Conservation (phyloP, 2,888 invertebrate genomes). For the Agriopis leucophaearia region DNA sequence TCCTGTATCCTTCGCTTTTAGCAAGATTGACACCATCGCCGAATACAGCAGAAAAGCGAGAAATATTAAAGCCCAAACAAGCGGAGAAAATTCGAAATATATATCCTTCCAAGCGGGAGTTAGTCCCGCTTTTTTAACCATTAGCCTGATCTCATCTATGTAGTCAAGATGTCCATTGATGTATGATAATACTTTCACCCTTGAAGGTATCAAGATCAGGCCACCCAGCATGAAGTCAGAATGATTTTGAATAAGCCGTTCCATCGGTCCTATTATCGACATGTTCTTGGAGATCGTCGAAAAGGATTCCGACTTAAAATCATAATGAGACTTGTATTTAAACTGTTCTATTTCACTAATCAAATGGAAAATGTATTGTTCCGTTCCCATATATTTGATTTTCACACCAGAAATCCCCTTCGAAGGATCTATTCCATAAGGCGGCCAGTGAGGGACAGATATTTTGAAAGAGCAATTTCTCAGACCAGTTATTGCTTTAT, state of each 20-base stretch:
- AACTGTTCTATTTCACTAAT: constrained; percentile 60
- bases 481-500: constrained; percentile 58
- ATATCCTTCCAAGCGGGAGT: constrained; percentile 56
- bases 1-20: constrained; percentile 50
- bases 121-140: constrained; percentile 56
- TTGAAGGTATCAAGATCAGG: constrained; percentile 47
- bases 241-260: constrained; percentile 45
- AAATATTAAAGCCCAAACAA: constrained; percentile 57
- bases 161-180: constrained; percentile 56
- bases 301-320: constrained; percentile 49
- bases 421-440: constrained; percentile 55
- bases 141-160: constrained; percentile 56
- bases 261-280: constrained; percentile 55
- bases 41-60: constrained; percentile 52
- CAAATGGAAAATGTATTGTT: constrained; percentile 56
- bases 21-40: constrained; percentile 44
- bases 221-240: constrained; percentile 54
- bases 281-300: constrained; percentile 52
- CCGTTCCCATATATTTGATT: constrained; percentile 45
- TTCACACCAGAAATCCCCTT: neutral
- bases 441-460: constrained; percentile 61
- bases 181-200: constrained; percentile 54
- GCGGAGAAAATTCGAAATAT: constrained; percentile 57
- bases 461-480: constrained; percentile 62
- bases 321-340: constrained; percentile 55